Base-by-base conservation (phyloP, 2,888 invertebrate species). In the Empis stercorea region DNA sequence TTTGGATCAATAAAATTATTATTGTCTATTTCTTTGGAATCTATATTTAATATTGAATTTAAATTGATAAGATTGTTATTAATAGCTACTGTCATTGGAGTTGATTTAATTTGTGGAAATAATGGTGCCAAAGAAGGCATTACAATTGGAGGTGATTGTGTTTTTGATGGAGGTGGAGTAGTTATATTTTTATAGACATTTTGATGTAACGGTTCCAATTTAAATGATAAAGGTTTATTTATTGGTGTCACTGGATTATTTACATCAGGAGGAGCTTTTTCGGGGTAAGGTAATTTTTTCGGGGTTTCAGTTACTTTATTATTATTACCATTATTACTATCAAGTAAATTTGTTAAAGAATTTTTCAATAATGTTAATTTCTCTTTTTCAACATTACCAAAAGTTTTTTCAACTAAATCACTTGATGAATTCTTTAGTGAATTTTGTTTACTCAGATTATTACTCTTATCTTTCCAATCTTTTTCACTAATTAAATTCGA, bases 1-100 rank as follows among this genome's bases (percentile, higher is more conserved):
- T 75, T 76, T 10, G 77, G 75, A 55, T 78, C 70, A 66, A 76
- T 68, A 67, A 72, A 60, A 63, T 74, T 71, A 30, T 55, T 51
- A 20, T n/a, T n/a, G n/a, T 52, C 52, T 39, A 71, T 72, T 52
- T 45, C 50, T 42, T 47, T 51, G 30, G 48, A 44, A 11, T 48
- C 50, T 30, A 48, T 46, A 17, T 44, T 42, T 16, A 55, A 60
- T 10, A 59, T 58, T 43, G 56, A 54, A 47, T 59, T 58, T 32
- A 63, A 54, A 44, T 59, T 61, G 13, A 63, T 52, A 37, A 59
- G 54, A 5, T 51, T 53, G 2, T 41, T 15, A 7, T n/a, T 37
- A 4, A 44, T 27, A 9, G 30, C 32, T 3, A 44, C 17, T 10
- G n/a, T 39, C 37, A 44, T n/a, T 11, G 16, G 41, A 39, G 2